Conservation (phyloP, 2,113 vertebrate genomes). For the Chaetodon trifascialis region DNA sequence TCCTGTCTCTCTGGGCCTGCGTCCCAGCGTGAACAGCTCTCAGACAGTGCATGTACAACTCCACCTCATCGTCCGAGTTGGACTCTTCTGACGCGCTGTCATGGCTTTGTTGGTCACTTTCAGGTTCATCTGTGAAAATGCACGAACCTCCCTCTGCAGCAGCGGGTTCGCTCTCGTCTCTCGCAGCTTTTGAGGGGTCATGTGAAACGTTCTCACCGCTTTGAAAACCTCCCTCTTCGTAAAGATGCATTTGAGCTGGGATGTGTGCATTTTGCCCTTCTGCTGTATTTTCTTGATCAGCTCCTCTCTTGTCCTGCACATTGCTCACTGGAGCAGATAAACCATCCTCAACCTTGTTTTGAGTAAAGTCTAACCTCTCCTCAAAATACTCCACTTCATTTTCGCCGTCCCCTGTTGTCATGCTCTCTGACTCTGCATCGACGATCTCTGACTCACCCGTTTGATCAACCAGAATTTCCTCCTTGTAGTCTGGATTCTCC, state of each 20-base stretch:
- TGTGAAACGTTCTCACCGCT: neutral
- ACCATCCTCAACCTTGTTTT: constrained; percentile 20
- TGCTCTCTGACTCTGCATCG: constrained; percentile 16
- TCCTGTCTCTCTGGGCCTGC: constrained; percentile 24
- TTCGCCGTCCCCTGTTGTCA: constrained; percentile 1
- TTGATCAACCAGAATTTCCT: neutral
- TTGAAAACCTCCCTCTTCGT: constrained; percentile 8
- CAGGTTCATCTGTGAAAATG: constrained; percentile 22
- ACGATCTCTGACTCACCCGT: neutral
- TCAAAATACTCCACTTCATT: constrained; percentile 26
- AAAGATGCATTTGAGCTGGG: constrained; percentile 15
- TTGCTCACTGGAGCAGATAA: constrained; percentile 46
- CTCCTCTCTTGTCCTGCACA: constrained; percentile 10
- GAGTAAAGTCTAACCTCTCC: constrained; percentile 9
- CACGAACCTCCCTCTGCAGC: neutral
- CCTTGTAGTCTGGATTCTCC: constrained; percentile 11
- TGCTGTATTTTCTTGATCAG: constrained; percentile 13
- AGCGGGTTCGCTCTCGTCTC: neutral
- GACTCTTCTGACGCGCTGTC: constrained; percentile 71
- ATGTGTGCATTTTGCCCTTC: constrained; percentile 11
- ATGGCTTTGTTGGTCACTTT: constrained; percentile 25
- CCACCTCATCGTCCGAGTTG: constrained; percentile 82
- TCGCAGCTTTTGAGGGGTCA: constrained; percentile 7
- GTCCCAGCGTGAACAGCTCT: constrained; percentile 56
- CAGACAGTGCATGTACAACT: constrained; percentile 81